Evolutionary conservation across 2,797 vertebrate species (phyloP), one percentile per base, ranked within the genome.

Genomic region (Pseudomugil tenellus): DNA sequence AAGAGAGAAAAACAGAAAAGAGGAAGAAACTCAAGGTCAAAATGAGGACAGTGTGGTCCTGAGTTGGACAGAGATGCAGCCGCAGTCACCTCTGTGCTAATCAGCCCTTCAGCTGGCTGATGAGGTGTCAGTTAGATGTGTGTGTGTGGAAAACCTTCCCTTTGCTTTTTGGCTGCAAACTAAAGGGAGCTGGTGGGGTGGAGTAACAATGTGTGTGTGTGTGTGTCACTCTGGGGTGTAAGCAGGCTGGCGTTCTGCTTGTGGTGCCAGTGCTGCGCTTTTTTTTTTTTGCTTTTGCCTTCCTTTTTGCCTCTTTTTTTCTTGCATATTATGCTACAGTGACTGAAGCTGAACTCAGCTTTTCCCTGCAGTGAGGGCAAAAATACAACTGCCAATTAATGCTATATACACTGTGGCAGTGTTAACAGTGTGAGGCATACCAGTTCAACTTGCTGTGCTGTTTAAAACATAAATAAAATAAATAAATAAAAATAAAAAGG

Each of bases 71-170:
- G 77, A 77, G 84, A 84, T 71, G 73, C 81, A 86, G 89, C 89
- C 83, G 84, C 89, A 90, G 87, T 92, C 89, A 91, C 92, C 92
- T 90, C 90, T 87, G 89, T 84, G 87, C 87, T 91, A 86, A 92
- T 92, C 90, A 90, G 89, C 86, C 87, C 85, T 77, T 88, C 69
- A 83, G 80, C 82, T 86, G 80, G 81, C 86, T 90, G 89, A 91
- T 89, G 89, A 91, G 86, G 86, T 89, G 90, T 89, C 91, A 89
- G 84, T 75, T 81, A 70, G 74, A 53, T 17, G 39, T 65, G 77
- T 62, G 55, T 53, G 67, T 58, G 62, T 74, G 72, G 32, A 88
- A 74, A 85, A 83, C 84, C 83, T 84, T 87, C 84, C 79, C 77
- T 79, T 89, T 86, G 41, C 81, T 90, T 90, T 88, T 89, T 89